Evolutionary conservation across 1,140 invertebrate genomes (phyloP).

Genomic region (Pseudoatta argentina): DNA sequence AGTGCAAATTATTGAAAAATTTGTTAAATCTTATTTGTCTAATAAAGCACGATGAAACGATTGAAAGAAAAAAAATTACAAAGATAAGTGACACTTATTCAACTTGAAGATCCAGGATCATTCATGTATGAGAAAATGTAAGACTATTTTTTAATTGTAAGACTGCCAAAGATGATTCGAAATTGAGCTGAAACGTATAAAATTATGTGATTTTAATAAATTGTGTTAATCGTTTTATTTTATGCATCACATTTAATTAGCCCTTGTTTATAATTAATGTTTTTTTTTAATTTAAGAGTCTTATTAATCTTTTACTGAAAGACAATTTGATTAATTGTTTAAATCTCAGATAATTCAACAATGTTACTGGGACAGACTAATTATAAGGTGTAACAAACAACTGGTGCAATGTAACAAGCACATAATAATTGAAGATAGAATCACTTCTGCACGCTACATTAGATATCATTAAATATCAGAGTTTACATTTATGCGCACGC

Average conservation of each 20-base stretch:
- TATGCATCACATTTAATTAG: no score
- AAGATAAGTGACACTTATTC: neutral
- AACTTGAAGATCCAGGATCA: no score
- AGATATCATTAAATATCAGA: slow-evolving; percentile 5
- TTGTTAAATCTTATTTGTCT: neutral
- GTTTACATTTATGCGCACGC: slow-evolving; percentile 3
- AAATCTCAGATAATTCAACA: neutral
- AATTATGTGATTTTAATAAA: no score
- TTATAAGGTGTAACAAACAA: neutral
- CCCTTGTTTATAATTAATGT: no score
- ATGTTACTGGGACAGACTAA: neutral
- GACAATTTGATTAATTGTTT: neutral
- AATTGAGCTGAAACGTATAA: no score
- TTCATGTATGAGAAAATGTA: no score
- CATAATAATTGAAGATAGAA: slow-evolving; percentile 27
- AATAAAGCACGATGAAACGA: neutral
- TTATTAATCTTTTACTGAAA: no score
- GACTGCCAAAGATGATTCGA: no score
- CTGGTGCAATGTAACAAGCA: neutral
- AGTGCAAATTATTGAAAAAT: neutral
- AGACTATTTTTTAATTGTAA: no score
- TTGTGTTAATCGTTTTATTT: no score
- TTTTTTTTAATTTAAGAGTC: no score
- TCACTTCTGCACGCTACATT: neutral
- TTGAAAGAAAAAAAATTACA: neutral